These are phyloP conservation scores for Bibio marci DNA, from an alignment of 2,888 invertebrate species.

Conservation along the genomic window DNA sequence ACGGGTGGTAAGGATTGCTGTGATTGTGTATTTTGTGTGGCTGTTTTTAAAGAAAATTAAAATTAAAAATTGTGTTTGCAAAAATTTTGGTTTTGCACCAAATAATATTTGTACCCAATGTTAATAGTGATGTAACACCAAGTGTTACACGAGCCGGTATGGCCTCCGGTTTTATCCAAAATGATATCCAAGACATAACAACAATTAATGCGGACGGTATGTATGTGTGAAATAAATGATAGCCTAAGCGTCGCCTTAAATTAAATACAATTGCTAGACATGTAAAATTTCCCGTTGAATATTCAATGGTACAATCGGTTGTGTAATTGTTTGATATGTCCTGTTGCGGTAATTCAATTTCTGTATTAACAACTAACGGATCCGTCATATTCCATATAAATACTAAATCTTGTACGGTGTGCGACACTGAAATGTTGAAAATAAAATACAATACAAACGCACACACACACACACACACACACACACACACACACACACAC, in stretches of 20 bases:
- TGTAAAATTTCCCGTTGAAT: slow-evolving; percentile 78
- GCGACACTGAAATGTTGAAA: slow-evolving; percentile 67
- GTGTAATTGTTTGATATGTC: slow-evolving; percentile 77
- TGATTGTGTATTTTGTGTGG: slow-evolving; percentile 84
- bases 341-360: slow-evolving; percentile 75
- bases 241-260: slow-evolving; percentile 64
- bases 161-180: slow-evolving; percentile 89
- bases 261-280: slow-evolving; percentile 81
- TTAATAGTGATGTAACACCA: slow-evolving; percentile 66
- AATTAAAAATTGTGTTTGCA: no score
- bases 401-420: slow-evolving; percentile 75
- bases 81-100: no score
- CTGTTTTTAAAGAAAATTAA: no score
- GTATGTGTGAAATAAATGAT: slow-evolving; percentile 83
- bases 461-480: no score
- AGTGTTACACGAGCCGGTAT: slow-evolving; percentile 80
- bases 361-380: slow-evolving; percentile 71
- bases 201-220: slow-evolving; percentile 83
- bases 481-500: no score
- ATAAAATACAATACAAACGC: slow-evolving; percentile 4
- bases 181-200: slow-evolving; percentile 91
- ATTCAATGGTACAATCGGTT: slow-evolving; percentile 69
- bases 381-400: slow-evolving; percentile 82
- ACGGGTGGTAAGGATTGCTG: slow-evolving; percentile 79
- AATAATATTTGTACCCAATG: no score